Conservation (phyloP, 1,140 invertebrate genomes). For the Atopsyche davidsoni region DNA sequence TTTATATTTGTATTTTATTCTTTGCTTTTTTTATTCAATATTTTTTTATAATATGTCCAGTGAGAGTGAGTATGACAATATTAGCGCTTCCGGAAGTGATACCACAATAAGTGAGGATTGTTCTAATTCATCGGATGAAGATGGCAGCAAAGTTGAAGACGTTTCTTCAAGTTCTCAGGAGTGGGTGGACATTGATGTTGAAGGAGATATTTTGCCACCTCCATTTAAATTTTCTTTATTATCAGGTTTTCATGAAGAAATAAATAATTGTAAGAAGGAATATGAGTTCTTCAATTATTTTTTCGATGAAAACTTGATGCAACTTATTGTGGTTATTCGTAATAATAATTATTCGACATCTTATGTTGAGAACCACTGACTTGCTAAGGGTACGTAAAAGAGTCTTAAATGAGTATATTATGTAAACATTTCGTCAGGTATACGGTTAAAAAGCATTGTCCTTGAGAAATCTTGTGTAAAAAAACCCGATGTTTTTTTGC, state of each 20-base stretch:
- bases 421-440: too few relatives aligned
- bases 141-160: not conserved
- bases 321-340: not conserved
- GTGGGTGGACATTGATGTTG: not conserved
- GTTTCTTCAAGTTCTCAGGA: not conserved
- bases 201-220: not conserved
- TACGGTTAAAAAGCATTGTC: too few relatives aligned
- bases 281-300: not conserved
- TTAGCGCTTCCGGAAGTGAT: too few relatives aligned
- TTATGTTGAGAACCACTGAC: too few relatives aligned
- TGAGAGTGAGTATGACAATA: conserved; percentile 1
- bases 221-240: not conserved
- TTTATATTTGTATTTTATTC: too few relatives aligned
- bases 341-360: too few relatives aligned
- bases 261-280: not conserved
- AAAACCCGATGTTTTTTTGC: too few relatives aligned
- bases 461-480: too few relatives aligned
- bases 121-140: not conserved
- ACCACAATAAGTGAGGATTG: too few relatives aligned
- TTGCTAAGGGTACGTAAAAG: too few relatives aligned
- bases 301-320: not conserved
- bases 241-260: not conserved
- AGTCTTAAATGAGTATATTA: too few relatives aligned
- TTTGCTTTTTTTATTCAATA: too few relatives aligned
- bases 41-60: not conserved